Evolutionary conservation across 1,140 invertebrate species (phyloP).

Genomic region (Tetramorium parvispinum): DNA sequence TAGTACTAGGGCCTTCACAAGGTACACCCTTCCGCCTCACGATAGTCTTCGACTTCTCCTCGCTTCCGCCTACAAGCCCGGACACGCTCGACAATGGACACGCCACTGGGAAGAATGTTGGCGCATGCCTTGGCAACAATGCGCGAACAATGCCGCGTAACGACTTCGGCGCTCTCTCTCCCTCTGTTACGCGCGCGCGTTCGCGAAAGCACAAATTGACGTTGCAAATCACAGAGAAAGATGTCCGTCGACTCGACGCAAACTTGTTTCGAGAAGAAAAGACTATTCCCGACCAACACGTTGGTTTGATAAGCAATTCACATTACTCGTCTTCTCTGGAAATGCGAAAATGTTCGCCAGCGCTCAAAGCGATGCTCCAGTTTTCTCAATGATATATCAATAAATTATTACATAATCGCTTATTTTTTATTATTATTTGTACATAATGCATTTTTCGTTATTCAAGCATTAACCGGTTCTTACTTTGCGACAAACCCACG

Average conservation of each 20-base stretch:
- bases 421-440: neutral
- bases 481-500: neutral
- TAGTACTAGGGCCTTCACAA: neutral
- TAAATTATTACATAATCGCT: neutral
- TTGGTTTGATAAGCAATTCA: slow-evolving; percentile 30
- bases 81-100: slow-evolving; percentile 76
- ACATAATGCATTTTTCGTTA: neutral
- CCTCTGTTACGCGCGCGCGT: neutral
- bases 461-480: neutral
- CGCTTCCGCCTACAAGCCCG: slow-evolving; percentile 32
- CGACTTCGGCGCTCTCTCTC: slow-evolving; percentile 72
- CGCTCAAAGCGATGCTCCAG: neutral
- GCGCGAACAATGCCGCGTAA: slow-evolving; percentile 80
- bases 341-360: neutral
- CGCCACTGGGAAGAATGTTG: slow-evolving; percentile 67
- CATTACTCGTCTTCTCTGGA: neutral
- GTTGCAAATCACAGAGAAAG: slow-evolving; percentile 2
- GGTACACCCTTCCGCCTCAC: slow-evolving; percentile 65
- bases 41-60: slow-evolving; percentile 68
- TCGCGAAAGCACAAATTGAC: slow-evolving; percentile 61
- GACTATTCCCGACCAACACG: neutral
- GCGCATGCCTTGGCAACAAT: slow-evolving; percentile 62
- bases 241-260: slow-evolving; percentile 1
- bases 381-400: neutral
- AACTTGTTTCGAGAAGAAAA: slow-evolving; percentile 32